Evolutionary conservation across 2,113 vertebrate species (phyloP).

Genomic region (Pachycephala philippinensis): DNA sequence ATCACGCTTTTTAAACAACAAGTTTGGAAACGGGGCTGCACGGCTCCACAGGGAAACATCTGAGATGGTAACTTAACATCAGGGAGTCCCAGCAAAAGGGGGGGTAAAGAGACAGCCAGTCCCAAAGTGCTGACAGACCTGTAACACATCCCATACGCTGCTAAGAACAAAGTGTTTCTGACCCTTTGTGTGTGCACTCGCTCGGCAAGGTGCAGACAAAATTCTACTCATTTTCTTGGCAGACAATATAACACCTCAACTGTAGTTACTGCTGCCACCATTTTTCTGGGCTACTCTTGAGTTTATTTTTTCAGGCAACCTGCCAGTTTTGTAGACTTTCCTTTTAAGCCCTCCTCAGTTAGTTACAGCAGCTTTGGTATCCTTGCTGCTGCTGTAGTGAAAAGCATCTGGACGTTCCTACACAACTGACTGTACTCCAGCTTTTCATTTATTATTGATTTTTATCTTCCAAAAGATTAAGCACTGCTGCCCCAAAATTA

Average conservation of each 20-base stretch:
- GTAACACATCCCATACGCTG: background rate
- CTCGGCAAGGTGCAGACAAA: background rate
- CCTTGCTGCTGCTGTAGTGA: background rate
- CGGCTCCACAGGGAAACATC: background rate
- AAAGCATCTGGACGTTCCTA: background rate
- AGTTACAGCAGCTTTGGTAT: background rate
- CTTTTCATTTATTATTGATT: background rate
- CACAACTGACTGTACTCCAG: background rate
- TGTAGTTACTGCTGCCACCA: background rate
- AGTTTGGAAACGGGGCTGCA: background rate
- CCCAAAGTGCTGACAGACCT: slow-evolving; percentile 5
- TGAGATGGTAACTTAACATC: background rate
- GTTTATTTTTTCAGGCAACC: background rate
- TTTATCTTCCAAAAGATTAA: background rate
- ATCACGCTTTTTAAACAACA: slow-evolving; percentile 39
- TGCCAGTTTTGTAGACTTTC: background rate
- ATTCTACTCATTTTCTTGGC: background rate
- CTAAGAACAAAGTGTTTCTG: background rate
- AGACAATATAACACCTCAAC: background rate
- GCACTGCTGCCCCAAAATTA: background rate
- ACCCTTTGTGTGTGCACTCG: background rate
- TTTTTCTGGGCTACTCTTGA: background rate
- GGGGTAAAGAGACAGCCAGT: background rate
- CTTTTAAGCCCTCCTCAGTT: background rate
- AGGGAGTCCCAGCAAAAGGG: background rate